phyloP scores from a whole-genome alignment of 2,113 vertebrate species.

The Saccopteryx bilineata region DNA sequence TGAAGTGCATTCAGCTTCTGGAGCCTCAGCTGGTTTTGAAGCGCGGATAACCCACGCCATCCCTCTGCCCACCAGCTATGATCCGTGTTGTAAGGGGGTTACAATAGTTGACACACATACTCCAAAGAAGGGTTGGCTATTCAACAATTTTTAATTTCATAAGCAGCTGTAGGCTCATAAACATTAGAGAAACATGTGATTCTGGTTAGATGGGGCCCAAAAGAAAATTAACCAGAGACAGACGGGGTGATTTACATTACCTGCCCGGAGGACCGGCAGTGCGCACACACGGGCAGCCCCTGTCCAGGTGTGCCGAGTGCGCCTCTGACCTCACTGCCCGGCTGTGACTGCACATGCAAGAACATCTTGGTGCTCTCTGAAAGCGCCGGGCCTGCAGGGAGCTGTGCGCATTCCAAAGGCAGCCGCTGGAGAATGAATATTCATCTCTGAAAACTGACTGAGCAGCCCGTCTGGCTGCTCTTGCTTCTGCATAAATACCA shows the following conservation, averaged over 20 bases:
- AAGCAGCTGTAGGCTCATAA: neutral
- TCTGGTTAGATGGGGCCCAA: neutral
- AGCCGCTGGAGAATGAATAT: constrained; percentile 54
- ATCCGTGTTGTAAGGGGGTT: neutral
- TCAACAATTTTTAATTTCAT: neutral
- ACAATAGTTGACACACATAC: neutral
- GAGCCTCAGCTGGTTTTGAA: neutral
- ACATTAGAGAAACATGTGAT: constrained; percentile 10
- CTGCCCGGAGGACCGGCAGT: neutral
- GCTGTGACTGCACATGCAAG: neutral
- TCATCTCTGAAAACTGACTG: constrained; percentile 47
- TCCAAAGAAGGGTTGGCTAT: neutral
- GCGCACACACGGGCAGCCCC: neutral
- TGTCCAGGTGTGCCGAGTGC: neutral
- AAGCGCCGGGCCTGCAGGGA: neutral
- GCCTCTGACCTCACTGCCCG: neutral
- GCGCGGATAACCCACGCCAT: neutral
- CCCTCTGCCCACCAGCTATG: neutral
- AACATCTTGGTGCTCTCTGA: neutral
- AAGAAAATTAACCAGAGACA: neutral
- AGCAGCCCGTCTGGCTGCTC: neutral
- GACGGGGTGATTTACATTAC: neutral
- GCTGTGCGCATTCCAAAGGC: constrained; percentile 37
- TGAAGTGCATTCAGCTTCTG: neutral
- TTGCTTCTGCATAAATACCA: constrained; percentile 1